These are phyloP conservation scores for Carlito syrichta DNA, from an alignment of 2,113 vertebrate genomes.

Conservation along the genomic window DNA sequence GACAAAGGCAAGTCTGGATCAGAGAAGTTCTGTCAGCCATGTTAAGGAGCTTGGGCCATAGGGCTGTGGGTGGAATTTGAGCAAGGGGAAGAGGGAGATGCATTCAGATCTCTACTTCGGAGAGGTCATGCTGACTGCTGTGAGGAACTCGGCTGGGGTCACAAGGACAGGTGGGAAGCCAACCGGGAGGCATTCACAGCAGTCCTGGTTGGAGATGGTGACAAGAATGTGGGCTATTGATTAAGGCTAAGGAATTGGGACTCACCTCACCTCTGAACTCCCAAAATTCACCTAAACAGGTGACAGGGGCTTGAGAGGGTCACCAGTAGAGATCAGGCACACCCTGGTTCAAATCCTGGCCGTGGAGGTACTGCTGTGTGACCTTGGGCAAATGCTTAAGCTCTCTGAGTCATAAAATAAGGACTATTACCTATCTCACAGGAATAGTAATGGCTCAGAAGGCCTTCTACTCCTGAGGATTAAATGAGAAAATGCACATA, in stretches of 20 bases:
- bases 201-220: neutral
- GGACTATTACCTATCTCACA: neutral
- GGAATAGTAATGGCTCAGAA: rapidly evolving
- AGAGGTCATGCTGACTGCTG: rapidly evolving
- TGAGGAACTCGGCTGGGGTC: neutral
- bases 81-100: neutral
- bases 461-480: neutral
- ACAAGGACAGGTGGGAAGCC: rapidly evolving
- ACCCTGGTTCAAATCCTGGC: neutral
- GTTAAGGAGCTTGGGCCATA: neutral
- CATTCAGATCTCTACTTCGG: neutral
- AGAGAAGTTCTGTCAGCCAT: neutral
- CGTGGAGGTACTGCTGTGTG: neutral
- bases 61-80: neutral
- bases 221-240: neutral
- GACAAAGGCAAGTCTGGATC: neutral
- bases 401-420: neutral
- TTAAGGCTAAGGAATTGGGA: neutral
- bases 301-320: neutral
- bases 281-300: neutral
- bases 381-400: rapidly evolving
- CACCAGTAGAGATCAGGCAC: too few relatives aligned
- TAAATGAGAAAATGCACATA: neutral
- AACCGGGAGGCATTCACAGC: neutral
- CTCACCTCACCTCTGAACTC: neutral